These are phyloP conservation scores for Dione juno DNA, from an alignment of 2,888 invertebrate genomes.

Conservation along the genomic window DNA sequence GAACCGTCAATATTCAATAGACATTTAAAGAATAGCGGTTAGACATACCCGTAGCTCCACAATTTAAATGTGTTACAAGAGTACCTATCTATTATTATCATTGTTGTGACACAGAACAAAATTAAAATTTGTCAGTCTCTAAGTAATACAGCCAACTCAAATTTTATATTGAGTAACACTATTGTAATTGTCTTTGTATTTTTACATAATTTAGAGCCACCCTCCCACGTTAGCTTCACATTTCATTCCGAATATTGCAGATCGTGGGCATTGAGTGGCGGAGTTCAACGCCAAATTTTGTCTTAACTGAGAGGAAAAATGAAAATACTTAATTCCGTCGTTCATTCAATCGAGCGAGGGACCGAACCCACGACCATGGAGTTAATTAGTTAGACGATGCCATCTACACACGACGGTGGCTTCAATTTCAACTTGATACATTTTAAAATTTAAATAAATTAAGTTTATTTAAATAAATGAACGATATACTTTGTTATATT, in stretches of 20 bases:
- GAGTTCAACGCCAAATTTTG: too few species aligned
- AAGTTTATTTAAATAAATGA: too few species aligned
- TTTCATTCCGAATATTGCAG: too few species aligned
- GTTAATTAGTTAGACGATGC: too few species aligned
- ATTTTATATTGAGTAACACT: not conserved
- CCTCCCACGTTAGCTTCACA: not conserved
- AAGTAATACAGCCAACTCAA: not conserved
- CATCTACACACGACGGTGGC: too few species aligned
- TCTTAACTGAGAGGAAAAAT: too few species aligned
- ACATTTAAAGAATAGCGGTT: constrained; percentile 56
- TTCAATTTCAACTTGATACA: too few species aligned
- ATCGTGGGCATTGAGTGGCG: too few species aligned
- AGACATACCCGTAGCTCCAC: not conserved
- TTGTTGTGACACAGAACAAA: constrained; percentile 7
- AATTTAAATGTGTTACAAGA: constrained; percentile 7
- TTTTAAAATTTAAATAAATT: not conserved
- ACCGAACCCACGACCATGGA: too few species aligned
- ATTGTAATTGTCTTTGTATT: not conserved
- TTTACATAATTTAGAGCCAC: not conserved
- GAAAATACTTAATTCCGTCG: too few species aligned
- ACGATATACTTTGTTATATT: not conserved
- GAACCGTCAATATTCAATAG: constrained; percentile 44
- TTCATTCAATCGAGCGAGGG: too few species aligned
- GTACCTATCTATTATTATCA: constrained; percentile 1
- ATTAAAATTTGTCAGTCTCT: constrained; percentile 3